Percentiles rank a stretch among this genome's conserved stretches.
Evolutionary conservation across 2,113 vertebrate genomes (phyloP).

Genomic region (Dicrurus megarhynchus): DNA sequence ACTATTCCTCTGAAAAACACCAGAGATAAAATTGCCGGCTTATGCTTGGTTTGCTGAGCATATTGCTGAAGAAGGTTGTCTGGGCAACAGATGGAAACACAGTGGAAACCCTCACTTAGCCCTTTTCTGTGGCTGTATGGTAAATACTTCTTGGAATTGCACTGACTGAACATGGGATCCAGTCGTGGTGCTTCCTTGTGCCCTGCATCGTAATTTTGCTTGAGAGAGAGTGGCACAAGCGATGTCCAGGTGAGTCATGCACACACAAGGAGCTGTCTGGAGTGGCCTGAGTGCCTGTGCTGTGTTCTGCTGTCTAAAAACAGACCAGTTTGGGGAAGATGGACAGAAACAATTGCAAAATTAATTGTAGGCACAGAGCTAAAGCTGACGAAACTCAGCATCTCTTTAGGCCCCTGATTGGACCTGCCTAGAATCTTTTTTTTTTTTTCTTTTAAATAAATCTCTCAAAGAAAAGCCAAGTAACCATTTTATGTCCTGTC

Average conservation of each 20-base stretch:
- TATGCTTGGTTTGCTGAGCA: background rate
- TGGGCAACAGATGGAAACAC: background rate
- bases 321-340: background rate
- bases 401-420: background rate
- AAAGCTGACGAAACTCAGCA: background rate
- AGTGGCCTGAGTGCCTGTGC: background rate
- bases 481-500: background rate
- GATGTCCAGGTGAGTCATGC: too few relatives aligned
- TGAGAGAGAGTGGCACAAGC: background rate
- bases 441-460: background rate
- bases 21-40: background rate
- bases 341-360: background rate
- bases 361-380: background rate
- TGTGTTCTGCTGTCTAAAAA: background rate
- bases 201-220: fast-evolving
- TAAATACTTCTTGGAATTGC: background rate
- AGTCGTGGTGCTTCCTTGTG: fast-evolving
- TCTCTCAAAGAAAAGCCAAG: background rate
- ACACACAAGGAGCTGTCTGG: fast-evolving
- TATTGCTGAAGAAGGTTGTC: background rate
- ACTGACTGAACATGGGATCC: background rate
- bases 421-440: background rate
- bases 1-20: background rate
- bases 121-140: background rate
- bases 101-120: background rate